Conservation (phyloP, 2,797 vertebrate species). For the Spatula versicolor region DNA sequence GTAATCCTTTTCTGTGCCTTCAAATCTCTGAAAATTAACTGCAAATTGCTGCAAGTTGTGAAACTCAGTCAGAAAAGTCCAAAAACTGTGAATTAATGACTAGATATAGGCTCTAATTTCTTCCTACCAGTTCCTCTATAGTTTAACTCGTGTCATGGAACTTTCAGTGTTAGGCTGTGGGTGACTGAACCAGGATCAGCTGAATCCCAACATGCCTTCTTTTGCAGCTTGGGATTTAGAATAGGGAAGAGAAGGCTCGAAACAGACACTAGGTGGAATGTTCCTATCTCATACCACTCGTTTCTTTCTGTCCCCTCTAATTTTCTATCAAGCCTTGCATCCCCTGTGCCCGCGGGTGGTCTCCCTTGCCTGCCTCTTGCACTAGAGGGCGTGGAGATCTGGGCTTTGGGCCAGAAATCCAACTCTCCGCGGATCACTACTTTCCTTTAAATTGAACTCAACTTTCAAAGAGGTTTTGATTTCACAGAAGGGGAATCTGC, state of each 20-base stretch:
- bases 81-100: not conserved
- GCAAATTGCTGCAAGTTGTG: not conserved
- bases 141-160: not conserved
- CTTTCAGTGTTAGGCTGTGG: rapidly evolving
- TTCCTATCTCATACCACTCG: not conserved
- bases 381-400: not conserved
- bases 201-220: not conserved
- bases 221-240: not conserved
- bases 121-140: not conserved
- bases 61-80: not conserved
- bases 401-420: not conserved
- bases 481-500: not conserved
- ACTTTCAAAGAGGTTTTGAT: slow-evolving; percentile 8
- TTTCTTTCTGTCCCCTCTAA: not conserved
- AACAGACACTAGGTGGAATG: not conserved
- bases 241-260: not conserved
- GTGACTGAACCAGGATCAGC: not conserved
- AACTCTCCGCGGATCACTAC: rapidly evolving
- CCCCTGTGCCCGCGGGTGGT: rapidly evolving
- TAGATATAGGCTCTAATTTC: not conserved
- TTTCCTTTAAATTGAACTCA: not conserved
- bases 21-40: not conserved
- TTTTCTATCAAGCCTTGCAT: rapidly evolving
- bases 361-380: not conserved
- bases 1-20: not conserved